Conservation (phyloP, 2,888 invertebrate genomes). For the Carpatolechia fugitivella region DNA sequence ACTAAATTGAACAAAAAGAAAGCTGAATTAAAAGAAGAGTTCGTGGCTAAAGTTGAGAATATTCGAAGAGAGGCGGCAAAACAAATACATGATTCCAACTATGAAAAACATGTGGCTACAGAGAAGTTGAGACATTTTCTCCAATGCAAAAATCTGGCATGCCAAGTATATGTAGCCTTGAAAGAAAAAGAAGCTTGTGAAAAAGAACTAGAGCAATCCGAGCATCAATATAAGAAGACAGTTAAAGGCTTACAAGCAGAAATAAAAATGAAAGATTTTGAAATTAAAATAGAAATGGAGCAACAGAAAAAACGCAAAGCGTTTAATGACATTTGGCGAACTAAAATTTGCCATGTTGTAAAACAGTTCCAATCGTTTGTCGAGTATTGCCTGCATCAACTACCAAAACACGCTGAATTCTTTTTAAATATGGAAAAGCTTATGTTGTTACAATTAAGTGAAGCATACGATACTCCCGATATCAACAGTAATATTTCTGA, state of each 20-base stretch:
- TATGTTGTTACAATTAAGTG: constrained; percentile 60
- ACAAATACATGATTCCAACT: constrained; percentile 56
- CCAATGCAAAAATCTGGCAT: constrained; percentile 62
- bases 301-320: constrained; percentile 45
- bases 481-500: constrained; percentile 53
- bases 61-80: constrained; percentile 31
- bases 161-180: constrained; percentile 63
- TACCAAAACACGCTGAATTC: constrained; percentile 67
- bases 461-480: constrained; percentile 46
- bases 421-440: constrained; percentile 67
- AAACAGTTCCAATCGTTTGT: constrained; percentile 64
- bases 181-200: constrained; percentile 59
- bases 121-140: constrained; percentile 55
- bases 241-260: constrained; percentile 41
- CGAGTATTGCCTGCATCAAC: constrained; percentile 49
- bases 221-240: constrained; percentile 50
- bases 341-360: constrained; percentile 61
- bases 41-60: constrained; percentile 43
- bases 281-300: constrained; percentile 44
- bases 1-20: constrained; percentile 45
- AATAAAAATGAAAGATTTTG: constrained; percentile 46
- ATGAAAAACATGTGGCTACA: constrained; percentile 57
- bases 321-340: constrained; percentile 52
- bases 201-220: constrained; percentile 42
- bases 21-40: constrained; percentile 41